phyloP scores from a whole-genome alignment of 1,140 invertebrate genomes.

The Drosophila burlai region DNA sequence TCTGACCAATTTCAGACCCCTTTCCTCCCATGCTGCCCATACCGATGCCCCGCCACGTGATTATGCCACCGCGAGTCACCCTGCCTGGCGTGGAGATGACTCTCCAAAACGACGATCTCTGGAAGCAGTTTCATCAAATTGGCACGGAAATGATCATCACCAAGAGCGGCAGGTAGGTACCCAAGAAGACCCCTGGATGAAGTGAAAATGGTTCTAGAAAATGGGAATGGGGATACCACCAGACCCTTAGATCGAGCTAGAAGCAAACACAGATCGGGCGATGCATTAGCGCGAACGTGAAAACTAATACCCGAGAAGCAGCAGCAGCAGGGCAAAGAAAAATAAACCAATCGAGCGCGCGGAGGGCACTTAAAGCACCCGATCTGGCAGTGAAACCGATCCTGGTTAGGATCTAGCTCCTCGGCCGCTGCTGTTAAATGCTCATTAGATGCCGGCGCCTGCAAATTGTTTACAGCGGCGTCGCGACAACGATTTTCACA shows the following conservation, averaged over 20 bases:
- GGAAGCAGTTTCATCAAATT: constrained; percentile 97
- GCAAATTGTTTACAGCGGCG: constrained; percentile 82
- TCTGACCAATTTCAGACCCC: constrained; percentile 57
- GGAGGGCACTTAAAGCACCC: constrained; percentile 66
- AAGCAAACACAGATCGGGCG: constrained; percentile 27
- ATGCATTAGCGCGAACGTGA: constrained; percentile 74
- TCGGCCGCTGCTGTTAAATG: constrained; percentile 61
- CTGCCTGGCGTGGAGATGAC: constrained; percentile 85
- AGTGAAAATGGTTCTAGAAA: not conserved
- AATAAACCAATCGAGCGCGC: constrained; percentile 50
- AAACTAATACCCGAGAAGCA: constrained; percentile 66
- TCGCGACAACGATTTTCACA: constrained; percentile 83
- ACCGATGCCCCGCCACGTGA: constrained; percentile 75
- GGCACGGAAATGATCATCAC: constrained; percentile 99
- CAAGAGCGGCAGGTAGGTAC: constrained; percentile 95
- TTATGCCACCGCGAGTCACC: constrained; percentile 76
- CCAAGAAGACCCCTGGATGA: not conserved
- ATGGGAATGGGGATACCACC: not conserved
- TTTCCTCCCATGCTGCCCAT: constrained; percentile 79
- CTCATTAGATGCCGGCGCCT: constrained; percentile 83
- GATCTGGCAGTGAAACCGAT: constrained; percentile 16
- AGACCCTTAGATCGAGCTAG: not conserved
- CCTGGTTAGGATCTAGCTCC: constrained; percentile 37
- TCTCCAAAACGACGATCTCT: constrained; percentile 96
- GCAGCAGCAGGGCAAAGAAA: constrained; percentile 53